These are phyloP conservation scores for Pseudococcus viburni DNA, from an alignment of 2,888 invertebrate species.

Conservation along the genomic window DNA sequence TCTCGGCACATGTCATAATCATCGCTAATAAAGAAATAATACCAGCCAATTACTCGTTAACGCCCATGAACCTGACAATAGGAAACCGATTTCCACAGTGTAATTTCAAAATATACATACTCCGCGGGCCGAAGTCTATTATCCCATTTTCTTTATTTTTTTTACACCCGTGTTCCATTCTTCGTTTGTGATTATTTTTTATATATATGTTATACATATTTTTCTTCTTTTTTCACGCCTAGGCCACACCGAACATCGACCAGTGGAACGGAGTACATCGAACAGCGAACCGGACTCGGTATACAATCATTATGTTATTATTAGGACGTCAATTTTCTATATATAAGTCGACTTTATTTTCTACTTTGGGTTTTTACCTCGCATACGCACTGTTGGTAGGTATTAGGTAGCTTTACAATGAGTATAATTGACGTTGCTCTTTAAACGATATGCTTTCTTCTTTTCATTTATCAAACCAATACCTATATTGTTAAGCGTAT, in stretches of 20 bases:
- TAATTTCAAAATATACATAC: slow-evolving; percentile 61
- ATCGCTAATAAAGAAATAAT: slow-evolving; percentile 45
- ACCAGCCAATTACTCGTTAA: slow-evolving; percentile 39
- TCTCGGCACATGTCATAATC: slow-evolving; percentile 20
- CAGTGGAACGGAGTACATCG: neutral
- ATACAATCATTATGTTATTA: slow-evolving; percentile 65
- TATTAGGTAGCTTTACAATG: slow-evolving; percentile 36
- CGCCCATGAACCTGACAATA: slow-evolving; percentile 41
- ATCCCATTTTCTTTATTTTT: slow-evolving; percentile 48
- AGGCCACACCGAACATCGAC: neutral
- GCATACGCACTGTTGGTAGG: neutral
- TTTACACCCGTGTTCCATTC: slow-evolving; percentile 19
- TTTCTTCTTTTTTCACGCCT: slow-evolving; percentile 50
- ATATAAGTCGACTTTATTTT: slow-evolving; percentile 54
- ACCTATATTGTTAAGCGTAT: slow-evolving; percentile 55
- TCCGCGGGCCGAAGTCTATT: slow-evolving; percentile 20
- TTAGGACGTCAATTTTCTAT: slow-evolving; percentile 65
- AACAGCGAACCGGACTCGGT: slow-evolving; percentile 54
- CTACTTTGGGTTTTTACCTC: slow-evolving; percentile 24
- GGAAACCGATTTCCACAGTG: slow-evolving; percentile 60
- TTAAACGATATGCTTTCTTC: slow-evolving; percentile 60
- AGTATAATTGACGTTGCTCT: slow-evolving; percentile 63
- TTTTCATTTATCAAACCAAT: slow-evolving; percentile 64
- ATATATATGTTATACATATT: slow-evolving; percentile 31
- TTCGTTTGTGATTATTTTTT: slow-evolving; percentile 32